Base-by-base conservation (phyloP, 2,888 invertebrate species). In the Heliconius hortense region DNA sequence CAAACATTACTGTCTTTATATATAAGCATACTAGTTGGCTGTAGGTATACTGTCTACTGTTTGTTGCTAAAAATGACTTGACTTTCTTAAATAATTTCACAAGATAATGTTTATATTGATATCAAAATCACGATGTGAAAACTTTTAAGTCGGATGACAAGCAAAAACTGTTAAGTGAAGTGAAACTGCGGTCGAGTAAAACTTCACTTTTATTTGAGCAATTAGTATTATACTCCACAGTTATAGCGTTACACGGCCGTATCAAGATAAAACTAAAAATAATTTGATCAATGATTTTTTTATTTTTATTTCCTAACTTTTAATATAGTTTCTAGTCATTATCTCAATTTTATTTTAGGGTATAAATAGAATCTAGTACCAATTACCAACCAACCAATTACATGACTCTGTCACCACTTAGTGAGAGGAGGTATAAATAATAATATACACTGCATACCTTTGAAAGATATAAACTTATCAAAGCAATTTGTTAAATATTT, bases 181-280 rank as follows among this genome's bases (percentile, higher is more conserved):
- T 76, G 78, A 74, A 78, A 78, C 76, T 73, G 60, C 56, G 72
- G 59, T 67, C 72, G 73, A 71, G 72, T 74, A 67, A 64, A 71
- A 75, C 63, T 77, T 78, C 76, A 75, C 78, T 78, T 76, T 78
- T 76, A 73, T 78, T 75, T 76, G 70, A 71, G 75, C 73, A 73
- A 78, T 75, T 48, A 48, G 48, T 48, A 48, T 48, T 70, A 64
- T 64, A 39, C 35, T 59, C 56, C 39, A 64, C 48, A 28, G n/a
- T 70, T 56, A 18, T 26, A 53, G 63, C 21, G 56, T 63, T 39
- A 63, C 53, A 69, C 35, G 48, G 28, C 53, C n/a, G 28, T 31
- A 31, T 15, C 28, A 68, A 53, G 43, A 53, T n/a, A 43, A 24
- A 48, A 21, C 18, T 31, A 31, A 31, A 31, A 31, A 31, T 31